Evolutionary conservation across 1,140 invertebrate species (phyloP), one percentile per base, ranked within the genome.

Genomic region (Araneus ventricosus): DNA sequence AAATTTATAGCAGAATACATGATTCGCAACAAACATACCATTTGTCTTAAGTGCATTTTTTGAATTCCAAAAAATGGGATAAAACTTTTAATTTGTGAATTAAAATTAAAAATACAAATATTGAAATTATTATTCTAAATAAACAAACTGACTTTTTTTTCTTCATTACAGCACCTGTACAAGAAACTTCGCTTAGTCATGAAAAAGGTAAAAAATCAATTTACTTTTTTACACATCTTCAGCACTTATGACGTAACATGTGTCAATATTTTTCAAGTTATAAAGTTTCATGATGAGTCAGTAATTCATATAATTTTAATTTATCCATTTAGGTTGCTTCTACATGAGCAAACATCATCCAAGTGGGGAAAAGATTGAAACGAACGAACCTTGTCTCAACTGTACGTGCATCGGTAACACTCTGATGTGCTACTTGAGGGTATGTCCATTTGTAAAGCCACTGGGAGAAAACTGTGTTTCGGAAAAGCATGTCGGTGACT

Each of bases 341-440:
- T 99, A 99, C 96, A 98, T 99, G 96, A 98, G 98, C 95, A 97
- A 98, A 95, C 98, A 98, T 95, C 99, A 99, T 95, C 97, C 97
- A 94, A 98, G 99, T 96, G 98, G 98, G 85, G 98, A 98, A 95
- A 97, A 98, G 94, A 99, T 99, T 95, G 96, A 98, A 95, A 99
- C 98, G 92, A 98, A 98, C 96, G 98, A 99, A 95, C 98, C 98
- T 94, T 99, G 98, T 96, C 96, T 99, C 59, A 99, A 99, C 96
- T 99, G 98, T 96, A 99, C 98, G 88, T 99, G 98, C 95, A 97
- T 98, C 96, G 98, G 99, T 95, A 97, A 97, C 94, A 99, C 99
- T 98, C 96, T 99, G 79, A 99, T 99, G 98, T 99, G 98, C 95
- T 99, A 98, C 95, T 96, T 99, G 90, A 82, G 95, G 95, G 98